Evolutionary conservation across 2,797 vertebrate species (phyloP).

Genomic region (Iguana delicatissima): DNA sequence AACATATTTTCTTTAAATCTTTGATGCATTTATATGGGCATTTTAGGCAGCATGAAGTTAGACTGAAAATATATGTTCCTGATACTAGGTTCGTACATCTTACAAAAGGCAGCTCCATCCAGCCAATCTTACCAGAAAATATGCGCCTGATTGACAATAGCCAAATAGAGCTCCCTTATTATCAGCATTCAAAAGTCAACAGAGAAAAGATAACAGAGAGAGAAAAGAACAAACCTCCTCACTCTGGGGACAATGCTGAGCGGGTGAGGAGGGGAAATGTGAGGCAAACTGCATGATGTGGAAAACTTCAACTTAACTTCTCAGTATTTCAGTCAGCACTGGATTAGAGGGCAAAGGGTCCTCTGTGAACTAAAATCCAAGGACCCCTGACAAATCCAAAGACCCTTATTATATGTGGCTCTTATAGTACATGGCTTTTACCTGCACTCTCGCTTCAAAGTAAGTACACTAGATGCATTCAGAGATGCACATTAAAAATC

Average conservation of each 20-base stretch:
- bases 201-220: background rate
- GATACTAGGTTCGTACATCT: constrained; percentile 43
- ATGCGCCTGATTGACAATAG: constrained; percentile 41
- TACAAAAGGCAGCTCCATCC: constrained; percentile 53
- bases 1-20: constrained; percentile 55
- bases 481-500: background rate
- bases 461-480: background rate
- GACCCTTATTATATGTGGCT: background rate
- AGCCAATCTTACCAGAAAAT: constrained; percentile 42
- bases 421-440: background rate
- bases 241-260: constrained; percentile 23
- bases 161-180: constrained; percentile 18
- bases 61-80: constrained; percentile 61
- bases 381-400: background rate
- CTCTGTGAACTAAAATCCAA: background rate
- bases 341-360: background rate
- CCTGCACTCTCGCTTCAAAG: background rate
- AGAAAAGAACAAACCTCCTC: constrained; percentile 40
- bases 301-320: constrained; percentile 18
- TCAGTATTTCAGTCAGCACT: background rate
- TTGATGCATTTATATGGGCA: constrained; percentile 44
- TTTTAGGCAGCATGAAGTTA: constrained; percentile 59
- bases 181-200: constrained; percentile 38
- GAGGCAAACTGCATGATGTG: background rate
- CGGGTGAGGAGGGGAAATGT: background rate